These are phyloP conservation scores for Lepidothrix coronata DNA, from an alignment of 2,113 vertebrate genomes.

Conservation along the genomic window DNA sequence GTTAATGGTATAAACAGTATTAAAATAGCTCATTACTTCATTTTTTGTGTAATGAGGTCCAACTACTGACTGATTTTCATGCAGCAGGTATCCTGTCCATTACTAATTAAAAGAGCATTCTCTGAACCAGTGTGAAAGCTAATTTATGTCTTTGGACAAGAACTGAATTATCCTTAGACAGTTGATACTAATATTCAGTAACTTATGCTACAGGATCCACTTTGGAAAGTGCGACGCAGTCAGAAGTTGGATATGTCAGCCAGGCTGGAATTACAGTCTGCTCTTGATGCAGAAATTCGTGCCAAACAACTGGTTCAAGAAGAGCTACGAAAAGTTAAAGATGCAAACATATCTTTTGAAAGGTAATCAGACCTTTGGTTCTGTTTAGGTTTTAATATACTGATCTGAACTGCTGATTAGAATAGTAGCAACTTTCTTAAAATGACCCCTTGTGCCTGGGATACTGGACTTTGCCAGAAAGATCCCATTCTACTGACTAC, in stretches of 20 bases:
- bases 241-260: constrained; percentile 99
- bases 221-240: constrained; percentile 96
- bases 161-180: background rate
- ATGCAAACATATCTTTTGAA: constrained; percentile 86
- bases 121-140: background rate
- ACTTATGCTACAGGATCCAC: constrained; percentile 82
- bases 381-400: background rate
- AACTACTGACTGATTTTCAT: background rate
- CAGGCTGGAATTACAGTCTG: constrained; percentile 94
- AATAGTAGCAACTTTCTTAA: background rate
- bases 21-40: background rate
- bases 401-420: background rate
- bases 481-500: background rate
- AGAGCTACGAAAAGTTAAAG: constrained; percentile 89
- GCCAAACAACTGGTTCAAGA: constrained; percentile 95
- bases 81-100: background rate
- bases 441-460: background rate
- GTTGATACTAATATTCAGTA: background rate
- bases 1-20: background rate
- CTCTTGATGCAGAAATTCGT: constrained; percentile 93
- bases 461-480: background rate
- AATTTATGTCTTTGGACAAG: background rate
- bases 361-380: constrained; percentile 76
- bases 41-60: background rate
- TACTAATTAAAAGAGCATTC: background rate